phyloP scores from a whole-genome alignment of 2,113 vertebrate genomes.

The Misgurnus mizolepis region DNA sequence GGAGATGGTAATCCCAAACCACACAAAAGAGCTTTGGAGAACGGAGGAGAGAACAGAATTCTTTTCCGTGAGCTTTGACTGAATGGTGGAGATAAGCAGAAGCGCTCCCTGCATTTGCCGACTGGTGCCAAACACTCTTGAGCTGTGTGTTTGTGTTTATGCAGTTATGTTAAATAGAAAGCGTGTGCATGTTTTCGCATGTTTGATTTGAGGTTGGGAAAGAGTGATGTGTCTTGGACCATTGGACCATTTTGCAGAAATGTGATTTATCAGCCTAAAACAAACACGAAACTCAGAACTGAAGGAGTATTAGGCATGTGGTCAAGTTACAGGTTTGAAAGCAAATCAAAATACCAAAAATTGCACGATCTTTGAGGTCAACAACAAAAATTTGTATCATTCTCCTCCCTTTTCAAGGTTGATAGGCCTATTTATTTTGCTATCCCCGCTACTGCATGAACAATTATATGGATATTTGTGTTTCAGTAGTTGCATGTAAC shows the following conservation, averaged over 20 bases:
- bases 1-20: conserved; percentile 52
- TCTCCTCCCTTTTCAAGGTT: background rate
- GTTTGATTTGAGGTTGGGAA: background rate
- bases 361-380: background rate
- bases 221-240: background rate
- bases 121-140: conserved; percentile 17
- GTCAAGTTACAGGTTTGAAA: no score
- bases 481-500: conserved; percentile 15
- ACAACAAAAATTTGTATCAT: background rate
- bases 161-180: conserved; percentile 3
- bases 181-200: background rate
- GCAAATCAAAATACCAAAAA: no score
- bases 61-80: conserved; percentile 49
- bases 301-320: no score
- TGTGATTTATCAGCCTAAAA: background rate
- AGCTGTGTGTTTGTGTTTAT: conserved; percentile 31
- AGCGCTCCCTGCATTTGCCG: conserved; percentile 12
- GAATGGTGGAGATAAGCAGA: conserved; percentile 55
- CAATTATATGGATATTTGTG: conserved; percentile 15
- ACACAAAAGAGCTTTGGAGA: conserved; percentile 49
- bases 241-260: no score
- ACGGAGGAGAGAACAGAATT: conserved; percentile 43
- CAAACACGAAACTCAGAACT: background rate
- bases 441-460: background rate
- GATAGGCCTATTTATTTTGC: conserved; percentile 9